These are phyloP conservation scores for Stenurella melanura DNA, from an alignment of 2,888 invertebrate species.

Conservation along the genomic window DNA sequence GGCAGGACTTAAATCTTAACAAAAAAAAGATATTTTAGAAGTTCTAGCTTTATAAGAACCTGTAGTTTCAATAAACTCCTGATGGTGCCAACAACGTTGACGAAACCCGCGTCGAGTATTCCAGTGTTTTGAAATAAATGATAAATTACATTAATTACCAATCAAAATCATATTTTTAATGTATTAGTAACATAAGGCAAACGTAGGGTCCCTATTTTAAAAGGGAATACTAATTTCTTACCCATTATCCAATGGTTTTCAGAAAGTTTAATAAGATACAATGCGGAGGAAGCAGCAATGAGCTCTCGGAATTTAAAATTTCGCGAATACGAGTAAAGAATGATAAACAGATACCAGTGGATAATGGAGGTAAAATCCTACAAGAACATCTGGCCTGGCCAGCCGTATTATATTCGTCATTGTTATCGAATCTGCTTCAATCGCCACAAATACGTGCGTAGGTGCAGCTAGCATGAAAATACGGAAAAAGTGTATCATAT, in stretches of 20 bases:
- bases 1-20: no score
- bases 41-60: no score
- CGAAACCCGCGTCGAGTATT: no score
- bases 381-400: conserved; percentile 8
- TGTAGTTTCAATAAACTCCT: no score
- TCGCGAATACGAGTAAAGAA: conserved; percentile 10
- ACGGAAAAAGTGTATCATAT: no score
- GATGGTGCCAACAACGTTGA: no score
- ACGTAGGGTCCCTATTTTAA: neutral
- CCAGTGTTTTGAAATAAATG: no score
- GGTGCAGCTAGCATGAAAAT: no score
- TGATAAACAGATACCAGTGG: conserved; percentile 22
- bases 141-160: no score
- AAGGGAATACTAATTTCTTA: neutral
- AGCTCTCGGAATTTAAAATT: conserved; percentile 26
- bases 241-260: conserved; percentile 18
- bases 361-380: conserved; percentile 8
- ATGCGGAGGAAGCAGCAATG: conserved; percentile 11
- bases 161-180: no score
- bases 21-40: no score
- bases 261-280: conserved; percentile 29
- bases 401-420: neutral
- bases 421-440: neutral
- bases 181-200: neutral
- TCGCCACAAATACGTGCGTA: neutral